phyloP scores from a whole-genome alignment of 2,113 vertebrate species.

The Callionymus lyra region DNA sequence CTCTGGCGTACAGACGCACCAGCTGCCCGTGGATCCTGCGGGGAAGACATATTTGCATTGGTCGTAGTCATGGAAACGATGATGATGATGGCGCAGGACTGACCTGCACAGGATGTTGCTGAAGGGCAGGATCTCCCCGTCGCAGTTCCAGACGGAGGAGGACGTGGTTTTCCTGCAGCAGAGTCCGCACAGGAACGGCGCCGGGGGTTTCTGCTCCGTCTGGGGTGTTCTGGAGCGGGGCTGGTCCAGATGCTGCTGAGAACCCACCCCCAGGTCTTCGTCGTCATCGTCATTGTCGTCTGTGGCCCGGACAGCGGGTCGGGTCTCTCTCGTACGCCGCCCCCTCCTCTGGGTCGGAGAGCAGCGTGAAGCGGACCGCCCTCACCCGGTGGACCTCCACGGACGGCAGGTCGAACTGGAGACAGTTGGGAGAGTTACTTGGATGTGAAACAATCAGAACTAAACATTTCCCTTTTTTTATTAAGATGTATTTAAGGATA shows the following conservation, averaged over 20 bases:
- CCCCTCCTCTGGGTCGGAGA: constrained; percentile 26
- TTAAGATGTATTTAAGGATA: too few relatives aligned
- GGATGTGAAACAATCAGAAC: too few relatives aligned
- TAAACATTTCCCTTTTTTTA: too few relatives aligned
- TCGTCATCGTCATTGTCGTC: constrained; percentile 12
- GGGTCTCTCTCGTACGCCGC: constrained; percentile 11
- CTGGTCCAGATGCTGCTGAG: constrained; percentile 45
- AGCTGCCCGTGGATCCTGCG: constrained; percentile 70
- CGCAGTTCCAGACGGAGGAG: constrained; percentile 72
- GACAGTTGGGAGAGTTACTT: too few relatives aligned
- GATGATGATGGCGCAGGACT: neutral
- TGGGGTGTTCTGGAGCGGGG: constrained; percentile 18
- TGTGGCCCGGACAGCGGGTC: neutral
- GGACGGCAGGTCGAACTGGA: constrained; percentile 74
- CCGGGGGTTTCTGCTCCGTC: constrained; percentile 17
- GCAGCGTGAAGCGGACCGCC: constrained; percentile 61
- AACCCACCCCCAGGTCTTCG: constrained; percentile 7
- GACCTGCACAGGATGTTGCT: constrained; percentile 65
- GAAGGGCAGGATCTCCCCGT: constrained; percentile 68
- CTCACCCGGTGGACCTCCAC: constrained; percentile 75
- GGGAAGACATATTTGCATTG: neutral
- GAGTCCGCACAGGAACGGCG: constrained; percentile 42
- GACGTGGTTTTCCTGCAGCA: constrained; percentile 47
- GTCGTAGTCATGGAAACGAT: neutral
- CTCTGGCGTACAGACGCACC: constrained; percentile 73